phyloP scores from a whole-genome alignment of 1,140 invertebrate species.

The Bombus pyrosoma region DNA sequence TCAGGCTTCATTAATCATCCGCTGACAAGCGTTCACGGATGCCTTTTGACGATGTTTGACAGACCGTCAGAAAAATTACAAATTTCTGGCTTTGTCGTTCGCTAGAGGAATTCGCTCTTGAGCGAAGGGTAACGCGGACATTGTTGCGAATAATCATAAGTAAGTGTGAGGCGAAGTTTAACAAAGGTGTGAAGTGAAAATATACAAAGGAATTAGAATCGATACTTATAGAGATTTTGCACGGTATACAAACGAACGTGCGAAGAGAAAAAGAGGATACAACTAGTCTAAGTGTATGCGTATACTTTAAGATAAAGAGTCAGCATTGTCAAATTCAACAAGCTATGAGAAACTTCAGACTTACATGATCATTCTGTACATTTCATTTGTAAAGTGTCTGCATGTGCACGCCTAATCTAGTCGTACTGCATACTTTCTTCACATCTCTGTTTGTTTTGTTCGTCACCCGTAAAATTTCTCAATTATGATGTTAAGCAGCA shows the following conservation, averaged over 20 bases:
- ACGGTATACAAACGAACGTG: background rate
- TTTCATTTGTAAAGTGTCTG: too few species aligned
- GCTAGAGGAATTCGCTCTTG: background rate
- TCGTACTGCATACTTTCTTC: background rate
- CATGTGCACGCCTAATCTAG: background rate
- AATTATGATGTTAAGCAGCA: background rate
- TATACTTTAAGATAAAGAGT: too few species aligned
- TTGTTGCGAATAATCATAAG: background rate
- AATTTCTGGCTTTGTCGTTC: background rate
- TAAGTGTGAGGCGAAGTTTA: background rate
- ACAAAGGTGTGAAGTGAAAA: background rate
- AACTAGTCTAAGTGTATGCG: too few species aligned
- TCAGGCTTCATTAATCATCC: slow-evolving; percentile 19
- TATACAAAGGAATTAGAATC: background rate
- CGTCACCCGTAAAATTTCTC: background rate
- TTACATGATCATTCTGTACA: too few species aligned
- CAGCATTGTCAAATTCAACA: too few species aligned
- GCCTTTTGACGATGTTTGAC: background rate
- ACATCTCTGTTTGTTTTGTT: background rate
- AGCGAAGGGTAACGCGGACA: background rate
- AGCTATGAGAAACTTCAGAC: too few species aligned
- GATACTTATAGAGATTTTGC: background rate
- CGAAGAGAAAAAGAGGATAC: too few species aligned
- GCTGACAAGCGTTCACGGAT: background rate
- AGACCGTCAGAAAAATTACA: background rate